A percentile compares a stretch with the other conserved stretches of the same genome.
Evolutionary conservation across 2,888 invertebrate species (phyloP).

Genomic region (Synergus umbraculus): DNA sequence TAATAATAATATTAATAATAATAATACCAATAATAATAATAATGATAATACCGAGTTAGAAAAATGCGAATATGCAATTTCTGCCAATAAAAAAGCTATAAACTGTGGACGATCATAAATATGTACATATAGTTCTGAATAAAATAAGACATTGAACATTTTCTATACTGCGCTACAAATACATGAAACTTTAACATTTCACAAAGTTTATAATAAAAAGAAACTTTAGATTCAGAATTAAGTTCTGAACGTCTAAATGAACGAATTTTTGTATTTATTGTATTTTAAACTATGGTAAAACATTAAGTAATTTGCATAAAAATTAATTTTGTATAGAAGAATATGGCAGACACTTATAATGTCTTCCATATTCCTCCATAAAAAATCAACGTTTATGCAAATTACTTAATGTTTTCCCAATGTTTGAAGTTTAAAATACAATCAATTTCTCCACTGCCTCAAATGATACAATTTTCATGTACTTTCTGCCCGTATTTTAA

Average conservation of each 20-base stretch:
- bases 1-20: neutral
- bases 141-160: neutral
- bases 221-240: neutral
- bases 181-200: neutral
- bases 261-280: too few species aligned
- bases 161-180: neutral
- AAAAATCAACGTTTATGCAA: too few species aligned
- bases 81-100: constrained; percentile 19
- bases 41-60: constrained; percentile 11
- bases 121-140: constrained; percentile 19
- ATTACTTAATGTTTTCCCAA: too few species aligned
- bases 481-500: neutral
- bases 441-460: neutral
- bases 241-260: too few species aligned
- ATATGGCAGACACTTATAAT: too few species aligned
- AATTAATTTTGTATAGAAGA: too few species aligned
- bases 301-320: too few species aligned
- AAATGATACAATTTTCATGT: neutral
- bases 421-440: too few species aligned
- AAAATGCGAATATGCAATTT: constrained; percentile 27
- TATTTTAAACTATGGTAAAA: too few species aligned
- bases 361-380: too few species aligned
- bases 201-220: neutral
- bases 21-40: constrained; percentile 10
- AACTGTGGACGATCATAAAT: constrained; percentile 23